A percentile compares a stretch with the other conserved stretches of the same genome.
phyloP scores from a whole-genome alignment of 2,888 invertebrate species.

The Orchestes rusci region DNA sequence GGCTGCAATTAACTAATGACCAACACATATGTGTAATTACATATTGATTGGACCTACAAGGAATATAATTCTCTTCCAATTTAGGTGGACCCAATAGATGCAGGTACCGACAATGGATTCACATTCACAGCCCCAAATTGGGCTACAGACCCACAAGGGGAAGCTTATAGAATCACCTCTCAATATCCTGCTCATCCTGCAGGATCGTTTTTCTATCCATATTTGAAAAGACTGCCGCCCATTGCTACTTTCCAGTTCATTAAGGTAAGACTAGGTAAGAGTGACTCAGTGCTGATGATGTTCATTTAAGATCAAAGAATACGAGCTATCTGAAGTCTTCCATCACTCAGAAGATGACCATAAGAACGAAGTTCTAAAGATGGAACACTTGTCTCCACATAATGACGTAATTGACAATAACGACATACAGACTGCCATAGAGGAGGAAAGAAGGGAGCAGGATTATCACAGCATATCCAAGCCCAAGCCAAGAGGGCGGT shows the following conservation, averaged over 20 bases:
- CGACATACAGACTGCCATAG: conserved; percentile 71
- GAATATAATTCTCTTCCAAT: too few species aligned
- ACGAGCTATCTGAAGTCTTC: conserved; percentile 80
- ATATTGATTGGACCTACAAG: too few species aligned
- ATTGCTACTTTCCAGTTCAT: conserved; percentile 88
- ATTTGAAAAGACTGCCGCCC: conserved; percentile 77
- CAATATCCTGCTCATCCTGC: conserved; percentile 87
- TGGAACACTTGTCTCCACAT: conserved; percentile 49
- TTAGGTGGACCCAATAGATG: conserved; percentile 84
- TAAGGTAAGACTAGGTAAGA: conserved; percentile 54
- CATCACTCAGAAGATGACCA: conserved; percentile 75
- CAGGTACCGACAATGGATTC: conserved; percentile 91
- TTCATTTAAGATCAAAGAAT: conserved; percentile 66
- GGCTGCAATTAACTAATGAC: too few species aligned
- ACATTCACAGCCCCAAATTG: conserved; percentile 96
- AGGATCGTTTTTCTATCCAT: conserved; percentile 90
- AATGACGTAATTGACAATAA: conserved; percentile 59
- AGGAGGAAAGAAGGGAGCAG: conserved; percentile 66
- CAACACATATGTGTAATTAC: too few species aligned
- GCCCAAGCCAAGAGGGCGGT: conserved; percentile 28
- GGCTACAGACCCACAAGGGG: conserved; percentile 85
- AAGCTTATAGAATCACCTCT: conserved; percentile 82
- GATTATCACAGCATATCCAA: conserved; percentile 41
- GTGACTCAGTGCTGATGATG: neutral
- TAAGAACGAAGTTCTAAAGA: conserved; percentile 62